These are phyloP conservation scores for Phacellophora camtschatica DNA, from an alignment of 30 jellyfish, hydroid and myxozoan species.

Conservation along the genomic window DNA sequence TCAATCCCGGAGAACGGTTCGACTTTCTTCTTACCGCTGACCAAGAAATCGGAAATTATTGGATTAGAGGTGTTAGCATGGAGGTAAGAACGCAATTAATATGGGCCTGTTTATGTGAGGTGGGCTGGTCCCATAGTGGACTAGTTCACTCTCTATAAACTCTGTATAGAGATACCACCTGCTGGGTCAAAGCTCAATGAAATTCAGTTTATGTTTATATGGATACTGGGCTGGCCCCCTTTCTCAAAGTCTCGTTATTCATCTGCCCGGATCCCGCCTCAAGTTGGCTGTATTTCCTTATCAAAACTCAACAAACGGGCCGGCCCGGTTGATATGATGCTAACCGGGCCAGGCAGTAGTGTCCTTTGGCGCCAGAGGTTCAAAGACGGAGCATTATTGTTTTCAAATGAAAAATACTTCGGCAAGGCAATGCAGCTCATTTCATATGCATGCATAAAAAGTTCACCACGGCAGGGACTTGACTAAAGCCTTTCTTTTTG, in stretches of 20 bases:
- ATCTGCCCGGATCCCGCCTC: background rate
- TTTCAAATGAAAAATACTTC: too few relatives aligned
- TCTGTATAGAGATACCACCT: background rate
- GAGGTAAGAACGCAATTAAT: too few relatives aligned
- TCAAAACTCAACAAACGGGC: too few relatives aligned
- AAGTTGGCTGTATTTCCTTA: background rate
- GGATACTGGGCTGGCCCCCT: background rate
- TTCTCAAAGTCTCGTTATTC: background rate
- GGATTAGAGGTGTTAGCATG: conserved; percentile 88
- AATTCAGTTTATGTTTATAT: background rate
- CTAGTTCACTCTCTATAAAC: background rate
- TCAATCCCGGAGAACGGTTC: conserved; percentile 90
- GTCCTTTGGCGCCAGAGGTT: too few relatives aligned
- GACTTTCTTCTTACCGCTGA: conserved; percentile 86
- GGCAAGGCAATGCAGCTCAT: too few relatives aligned
- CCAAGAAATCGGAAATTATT: conserved; percentile 70
- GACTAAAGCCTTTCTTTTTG: too few relatives aligned
- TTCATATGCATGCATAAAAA: too few relatives aligned
- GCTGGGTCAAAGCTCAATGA: background rate
- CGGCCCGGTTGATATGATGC: too few relatives aligned
- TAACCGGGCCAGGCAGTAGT: too few relatives aligned
- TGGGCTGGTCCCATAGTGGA: background rate
- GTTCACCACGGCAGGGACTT: too few relatives aligned
- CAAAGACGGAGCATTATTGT: too few relatives aligned
- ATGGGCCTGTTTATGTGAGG: background rate